Conservation (phyloP, 2,888 invertebrate species). For the Erebia ligea region DNA sequence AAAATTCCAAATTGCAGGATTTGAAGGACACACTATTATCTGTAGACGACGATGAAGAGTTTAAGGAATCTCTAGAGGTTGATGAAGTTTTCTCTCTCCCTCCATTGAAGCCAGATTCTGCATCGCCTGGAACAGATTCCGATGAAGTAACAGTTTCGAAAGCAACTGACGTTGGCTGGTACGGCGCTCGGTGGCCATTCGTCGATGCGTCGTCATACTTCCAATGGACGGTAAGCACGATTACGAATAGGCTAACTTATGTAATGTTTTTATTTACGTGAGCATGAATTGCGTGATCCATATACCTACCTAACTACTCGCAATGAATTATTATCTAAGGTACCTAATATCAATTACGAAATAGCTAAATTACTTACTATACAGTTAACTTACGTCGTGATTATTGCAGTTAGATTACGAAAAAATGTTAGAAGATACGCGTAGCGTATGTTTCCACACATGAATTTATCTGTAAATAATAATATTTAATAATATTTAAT, state of each 20-base stretch:
- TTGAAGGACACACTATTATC: constrained; percentile 74
- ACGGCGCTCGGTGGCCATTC: constrained; percentile 85
- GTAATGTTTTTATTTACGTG: constrained; percentile 49
- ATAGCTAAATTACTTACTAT: constrained; percentile 30
- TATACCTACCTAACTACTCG: constrained; percentile 28
- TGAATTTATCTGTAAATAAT: too few relatives aligned
- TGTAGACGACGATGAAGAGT: constrained; percentile 75
- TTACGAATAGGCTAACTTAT: constrained; percentile 40
- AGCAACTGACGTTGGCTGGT: constrained; percentile 79
- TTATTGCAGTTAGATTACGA: constrained; percentile 9
- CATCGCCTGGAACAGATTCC: constrained; percentile 55
- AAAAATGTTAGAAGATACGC: background rate
- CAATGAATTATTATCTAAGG: constrained; percentile 36
- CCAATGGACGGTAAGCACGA: constrained; percentile 85
- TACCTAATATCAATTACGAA: background rate
- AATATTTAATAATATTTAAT: too few relatives aligned
- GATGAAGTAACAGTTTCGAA: constrained; percentile 76
- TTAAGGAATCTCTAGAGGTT: constrained; percentile 74
- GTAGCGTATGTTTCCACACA: background rate
- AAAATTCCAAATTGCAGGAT: constrained; percentile 63
- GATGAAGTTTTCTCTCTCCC: constrained; percentile 77
- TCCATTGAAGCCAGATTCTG: constrained; percentile 66
- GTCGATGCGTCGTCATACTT: constrained; percentile 86
- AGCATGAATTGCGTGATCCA: constrained; percentile 44
- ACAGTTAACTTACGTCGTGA: constrained; percentile 6